These are phyloP conservation scores for Labeo rohita DNA, from an alignment of 2,113 vertebrate species.

Conservation along the genomic window DNA sequence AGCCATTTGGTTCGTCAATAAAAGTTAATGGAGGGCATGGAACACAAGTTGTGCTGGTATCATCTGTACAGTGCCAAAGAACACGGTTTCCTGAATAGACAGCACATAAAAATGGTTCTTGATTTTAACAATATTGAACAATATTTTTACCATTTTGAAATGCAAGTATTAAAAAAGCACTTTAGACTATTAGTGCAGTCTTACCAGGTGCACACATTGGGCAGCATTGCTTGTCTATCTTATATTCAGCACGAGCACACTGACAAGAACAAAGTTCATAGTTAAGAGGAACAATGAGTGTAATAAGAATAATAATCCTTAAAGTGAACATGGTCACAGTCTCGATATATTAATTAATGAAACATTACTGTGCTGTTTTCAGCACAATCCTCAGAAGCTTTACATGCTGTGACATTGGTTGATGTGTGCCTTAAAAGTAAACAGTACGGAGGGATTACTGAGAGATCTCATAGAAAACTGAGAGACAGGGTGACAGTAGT, in stretches of 20 bases:
- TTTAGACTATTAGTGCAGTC: background rate
- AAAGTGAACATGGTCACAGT: background rate
- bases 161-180: too few species aligned
- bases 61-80: constrained; percentile 47
- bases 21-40: constrained; percentile 47
- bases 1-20: constrained; percentile 35
- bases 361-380: background rate
- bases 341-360: background rate
- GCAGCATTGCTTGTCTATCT: constrained; percentile 2
- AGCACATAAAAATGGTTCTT: background rate
- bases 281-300: constrained; percentile 1
- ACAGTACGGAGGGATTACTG: background rate
- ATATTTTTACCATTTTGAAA: too few species aligned
- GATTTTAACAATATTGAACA: background rate
- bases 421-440: background rate
- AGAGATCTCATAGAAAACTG: background rate
- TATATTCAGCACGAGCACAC: background rate
- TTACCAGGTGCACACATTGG: constrained; percentile 22
- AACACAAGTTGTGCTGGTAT: constrained; percentile 41
- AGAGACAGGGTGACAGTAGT: background rate
- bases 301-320: background rate
- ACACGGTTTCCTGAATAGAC: constrained; percentile 38
- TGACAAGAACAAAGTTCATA: background rate
- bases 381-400: background rate
- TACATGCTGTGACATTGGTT: background rate